phyloP scores from a whole-genome alignment of 1,140 invertebrate species.

The Ericerus pela region DNA sequence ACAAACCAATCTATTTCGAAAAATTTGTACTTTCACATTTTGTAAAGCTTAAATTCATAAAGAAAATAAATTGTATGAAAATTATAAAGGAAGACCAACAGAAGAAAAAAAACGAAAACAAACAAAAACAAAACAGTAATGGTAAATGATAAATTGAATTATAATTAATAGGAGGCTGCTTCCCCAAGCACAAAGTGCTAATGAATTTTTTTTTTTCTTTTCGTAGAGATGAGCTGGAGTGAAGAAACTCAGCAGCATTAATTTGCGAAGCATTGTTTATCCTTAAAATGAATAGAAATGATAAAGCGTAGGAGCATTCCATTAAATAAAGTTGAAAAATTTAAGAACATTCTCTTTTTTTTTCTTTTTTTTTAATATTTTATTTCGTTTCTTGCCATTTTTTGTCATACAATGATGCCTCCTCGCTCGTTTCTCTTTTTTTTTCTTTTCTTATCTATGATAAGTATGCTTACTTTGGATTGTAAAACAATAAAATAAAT shows the following conservation, averaged over 20 bases:
- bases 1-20: too few relatives aligned
- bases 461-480: too few relatives aligned
- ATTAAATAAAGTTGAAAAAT: neutral
- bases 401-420: neutral
- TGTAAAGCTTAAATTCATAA: too few relatives aligned
- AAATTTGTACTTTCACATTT: too few relatives aligned
- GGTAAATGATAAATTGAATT: slow-evolving; percentile 7
- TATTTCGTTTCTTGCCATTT: neutral
- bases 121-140: too few relatives aligned
- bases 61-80: too few relatives aligned
- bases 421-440: neutral
- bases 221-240: too few relatives aligned
- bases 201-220: neutral
- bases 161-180: neutral
- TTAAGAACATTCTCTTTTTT: neutral
- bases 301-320: slow-evolving; percentile 1
- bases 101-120: too few relatives aligned
- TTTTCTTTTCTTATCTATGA: neutral
- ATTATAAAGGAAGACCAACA: too few relatives aligned
- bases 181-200: neutral
- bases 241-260: neutral
- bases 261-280: slow-evolving; percentile 1
- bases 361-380: neutral
- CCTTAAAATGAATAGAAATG: neutral
- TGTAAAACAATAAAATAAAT: too few relatives aligned